Conservation (phyloP, 2,888 invertebrate genomes). For the Meloe dianella region DNA sequence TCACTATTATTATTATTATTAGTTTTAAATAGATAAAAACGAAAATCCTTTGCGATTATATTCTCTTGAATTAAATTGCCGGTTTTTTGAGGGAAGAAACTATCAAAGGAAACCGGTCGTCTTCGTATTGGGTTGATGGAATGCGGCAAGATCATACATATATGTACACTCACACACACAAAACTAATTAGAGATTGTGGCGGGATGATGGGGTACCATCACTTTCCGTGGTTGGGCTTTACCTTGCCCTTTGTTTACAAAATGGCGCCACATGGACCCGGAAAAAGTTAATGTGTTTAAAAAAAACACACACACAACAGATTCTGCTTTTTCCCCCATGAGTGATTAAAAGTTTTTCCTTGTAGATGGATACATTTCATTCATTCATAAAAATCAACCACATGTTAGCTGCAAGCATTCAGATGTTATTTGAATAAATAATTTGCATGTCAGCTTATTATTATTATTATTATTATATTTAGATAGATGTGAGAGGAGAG, state of each 20-base stretch:
- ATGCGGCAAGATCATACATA: conserved; percentile 15
- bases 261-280: conserved; percentile 32
- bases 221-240: not conserved
- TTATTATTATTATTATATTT: conserved; percentile 4
- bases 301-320: not conserved
- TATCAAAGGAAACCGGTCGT: conserved; percentile 26
- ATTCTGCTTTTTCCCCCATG: too few species aligned
- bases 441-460: not conserved
- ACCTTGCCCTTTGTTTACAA: conserved; percentile 33
- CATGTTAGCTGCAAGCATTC: conserved; percentile 9
- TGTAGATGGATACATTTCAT: not conserved
- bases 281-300: not conserved
- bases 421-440: conserved; percentile 10
- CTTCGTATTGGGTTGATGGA: conserved; percentile 15
- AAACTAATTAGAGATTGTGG: not conserved
- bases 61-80: too few species aligned
- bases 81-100: not conserved
- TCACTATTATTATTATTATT: not conserved
- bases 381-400: conserved; percentile 2
- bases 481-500: not conserved
- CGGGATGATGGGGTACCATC: conserved; percentile 9
- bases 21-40: too few species aligned
- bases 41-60: too few species aligned
- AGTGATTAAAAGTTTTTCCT: too few species aligned
- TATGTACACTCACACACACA: not conserved